Evolutionary conservation across 2,888 invertebrate species (phyloP).

Genomic region (Coecobrya sp.): DNA sequence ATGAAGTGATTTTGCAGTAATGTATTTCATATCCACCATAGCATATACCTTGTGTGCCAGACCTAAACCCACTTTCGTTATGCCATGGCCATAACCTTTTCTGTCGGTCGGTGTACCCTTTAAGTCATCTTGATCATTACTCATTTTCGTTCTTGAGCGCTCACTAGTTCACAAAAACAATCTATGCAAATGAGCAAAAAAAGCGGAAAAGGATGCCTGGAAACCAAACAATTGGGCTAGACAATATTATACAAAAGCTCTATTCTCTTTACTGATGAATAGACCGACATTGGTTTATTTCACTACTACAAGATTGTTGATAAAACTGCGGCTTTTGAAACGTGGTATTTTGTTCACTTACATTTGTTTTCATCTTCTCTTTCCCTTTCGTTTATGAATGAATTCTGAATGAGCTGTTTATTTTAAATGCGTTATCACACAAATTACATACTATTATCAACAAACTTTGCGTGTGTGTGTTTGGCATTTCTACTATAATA

Average conservation of each 20-base stretch:
- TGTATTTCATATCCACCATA: too few relatives aligned
- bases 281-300: not conserved
- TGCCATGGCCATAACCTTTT: not conserved
- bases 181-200: too few relatives aligned
- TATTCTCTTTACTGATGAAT: too few relatives aligned
- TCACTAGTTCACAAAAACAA: too few relatives aligned
- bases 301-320: slow-evolving; percentile 13
- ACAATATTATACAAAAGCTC: not conserved
- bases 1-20: too few relatives aligned
- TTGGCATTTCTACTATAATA: not conserved
- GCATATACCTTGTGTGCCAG: too few relatives aligned
- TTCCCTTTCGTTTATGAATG: slow-evolving; percentile 15
- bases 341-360: not conserved
- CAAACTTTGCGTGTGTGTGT: not conserved
- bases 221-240: not conserved
- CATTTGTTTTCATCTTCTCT: not conserved
- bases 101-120: slow-evolving; percentile 39
- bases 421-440: slow-evolving; percentile 69
- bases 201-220: not conserved
- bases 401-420: slow-evolving; percentile 64
- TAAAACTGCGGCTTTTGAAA: slow-evolving; percentile 46
- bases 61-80: too few relatives aligned
- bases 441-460: not conserved
- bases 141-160: slow-evolving; percentile 26
- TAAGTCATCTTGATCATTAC: slow-evolving; percentile 62